Evolutionary conservation across 1,140 invertebrate genomes (phyloP).

Genomic region (Antheraea pernyi): DNA sequence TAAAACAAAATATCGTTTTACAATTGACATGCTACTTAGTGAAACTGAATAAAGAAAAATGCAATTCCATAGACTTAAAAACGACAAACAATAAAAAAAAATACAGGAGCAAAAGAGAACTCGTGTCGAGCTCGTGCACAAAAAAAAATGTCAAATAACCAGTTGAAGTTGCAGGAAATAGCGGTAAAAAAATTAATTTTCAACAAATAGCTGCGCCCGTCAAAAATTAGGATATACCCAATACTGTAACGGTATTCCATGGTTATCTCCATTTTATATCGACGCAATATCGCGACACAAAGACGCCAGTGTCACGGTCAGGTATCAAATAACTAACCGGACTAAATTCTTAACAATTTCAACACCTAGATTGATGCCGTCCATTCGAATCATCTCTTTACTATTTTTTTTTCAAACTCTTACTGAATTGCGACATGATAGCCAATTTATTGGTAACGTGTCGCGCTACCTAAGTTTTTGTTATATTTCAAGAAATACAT

Average conservation of each 20-base stretch:
- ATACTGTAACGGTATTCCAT: background rate
- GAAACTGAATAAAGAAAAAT: too few relatives aligned
- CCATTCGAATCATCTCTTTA: background rate
- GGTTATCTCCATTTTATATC: background rate
- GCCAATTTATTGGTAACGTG: background rate
- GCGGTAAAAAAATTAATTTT: slow-evolving; percentile 3
- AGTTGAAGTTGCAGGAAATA: background rate
- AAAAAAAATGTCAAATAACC: background rate
- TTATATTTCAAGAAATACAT: background rate
- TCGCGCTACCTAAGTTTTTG: background rate
- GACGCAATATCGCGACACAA: background rate
- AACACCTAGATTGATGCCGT: background rate
- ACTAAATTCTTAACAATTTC: slow-evolving; percentile 3
- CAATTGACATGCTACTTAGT: too few relatives aligned
- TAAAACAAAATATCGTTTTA: too few relatives aligned
- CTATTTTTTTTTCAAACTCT: background rate
- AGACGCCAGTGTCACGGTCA: background rate
- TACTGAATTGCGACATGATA: background rate
- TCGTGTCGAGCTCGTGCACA: background rate
- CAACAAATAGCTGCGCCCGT: background rate
- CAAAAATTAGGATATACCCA: background rate
- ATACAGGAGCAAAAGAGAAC: background rate
- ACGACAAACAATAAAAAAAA: background rate
- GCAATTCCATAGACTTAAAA: too few relatives aligned
- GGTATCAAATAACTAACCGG: slow-evolving; percentile 4